Base-by-base conservation (phyloP, 2,888 invertebrate genomes). In the Netelia inedita region DNA sequence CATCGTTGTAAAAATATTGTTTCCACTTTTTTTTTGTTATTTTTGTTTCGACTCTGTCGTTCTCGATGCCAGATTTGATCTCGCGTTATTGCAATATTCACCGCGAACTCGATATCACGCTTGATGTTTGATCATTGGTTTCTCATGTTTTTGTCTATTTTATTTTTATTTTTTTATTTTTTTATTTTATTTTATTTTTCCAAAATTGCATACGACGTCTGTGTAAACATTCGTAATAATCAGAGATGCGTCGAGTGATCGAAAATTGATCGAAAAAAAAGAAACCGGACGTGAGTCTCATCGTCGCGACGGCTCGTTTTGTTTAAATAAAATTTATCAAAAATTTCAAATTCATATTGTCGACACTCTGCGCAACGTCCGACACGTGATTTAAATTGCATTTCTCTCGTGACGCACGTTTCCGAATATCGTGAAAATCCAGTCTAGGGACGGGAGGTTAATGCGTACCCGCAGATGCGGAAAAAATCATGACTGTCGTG, bases 361-460 rank as follows among this genome's bases (percentile, higher is more conserved):
- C 46, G 46, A 46, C 46, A 46, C 46, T 46, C 46, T 11, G 14
- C 14, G 46, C 5, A 46, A 11, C 46, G 0, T 35, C 35, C 6
- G 35, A 8, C 1, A 5, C 14, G 21, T 68, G 16, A 66, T 73
- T 66, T 65, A 35, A 66, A 73, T 79, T 66, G 16, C 71, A 65
- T 79, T 65, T 65, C n/a, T 41, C n/a, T 72, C 57, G 21, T 46
- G 35, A 35, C 35, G 35, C 35, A 6, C 35, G 35, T 35, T 35
- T 35, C 35, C 35, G 35, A 35, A 35, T 35, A 35, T 35, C 35
- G 35, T 35, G 35, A 35, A 35, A 35, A 35, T 35, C 6, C 35
- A 6, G 28, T 23, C 5, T 3, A 5, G 28, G 35, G 35, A 6
- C 6, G 35, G 35, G 35, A 6, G 35, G 35, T 6, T 35, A 35